Base-by-base conservation (phyloP, 2,113 vertebrate genomes). In the Amazona vittata region DNA sequence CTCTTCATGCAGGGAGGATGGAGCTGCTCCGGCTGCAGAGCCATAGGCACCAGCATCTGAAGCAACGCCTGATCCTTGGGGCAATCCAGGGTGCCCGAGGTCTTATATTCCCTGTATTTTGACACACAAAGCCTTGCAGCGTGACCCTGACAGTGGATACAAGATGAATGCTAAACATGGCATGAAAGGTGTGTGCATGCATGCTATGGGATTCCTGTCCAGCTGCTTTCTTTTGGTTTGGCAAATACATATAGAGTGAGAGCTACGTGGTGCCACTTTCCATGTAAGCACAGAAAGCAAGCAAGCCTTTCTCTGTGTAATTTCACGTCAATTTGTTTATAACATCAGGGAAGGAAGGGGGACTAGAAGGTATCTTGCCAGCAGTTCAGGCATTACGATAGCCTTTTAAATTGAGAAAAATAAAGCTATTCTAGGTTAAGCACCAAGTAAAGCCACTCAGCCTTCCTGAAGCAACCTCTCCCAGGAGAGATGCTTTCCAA, bases 31-130 rank as follows among this genome's bases (percentile, higher is more conserved):
- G 37, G 82, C 37, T 9, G 19, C 0, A 0, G 24, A 14, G 41
- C 18, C 35, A 24, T 52, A 44, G 41, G 2, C 11, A 1, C 64
- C 78, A 69, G 15, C 2, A 8, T 33, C 41, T 71, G 6, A 20
- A 15, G 11, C 2, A 6, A 25, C 11, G 53, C 11, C 44, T 78
- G 21, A 12, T 28, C 4, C 24, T 0, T 24, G 10, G 28, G 18
- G 44, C 39, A 73, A 59, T 33, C 21, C 52, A 39, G 39, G 18
- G 8, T 33, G 31, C 28, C 39, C 2, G 1, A 76, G 69, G 64
- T 59, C 77, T 52, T 80, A 73, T 67, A 0, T 35, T 81, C 28
- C n/a, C 63, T 65, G 15, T 28, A 25, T 50, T 62, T 75, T 57
- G 47, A 77, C 62, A 90, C 28, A 65, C 59, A 67, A 81, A 43